phyloP scores from a whole-genome alignment of 2,797 vertebrate genomes.

The Allobates femoralis region DNA sequence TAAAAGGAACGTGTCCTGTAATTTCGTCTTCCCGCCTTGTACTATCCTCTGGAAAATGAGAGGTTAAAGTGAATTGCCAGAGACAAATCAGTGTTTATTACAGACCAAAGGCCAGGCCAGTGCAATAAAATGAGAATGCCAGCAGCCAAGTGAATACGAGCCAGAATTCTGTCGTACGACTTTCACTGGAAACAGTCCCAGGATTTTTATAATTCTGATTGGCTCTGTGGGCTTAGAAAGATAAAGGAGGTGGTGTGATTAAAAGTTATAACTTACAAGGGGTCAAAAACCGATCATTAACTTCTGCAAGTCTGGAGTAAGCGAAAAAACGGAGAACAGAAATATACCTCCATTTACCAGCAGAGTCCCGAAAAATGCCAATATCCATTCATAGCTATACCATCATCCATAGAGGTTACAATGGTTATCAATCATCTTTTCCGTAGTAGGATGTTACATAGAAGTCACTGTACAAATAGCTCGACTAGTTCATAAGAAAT shows the following conservation, averaged over 20 bases:
- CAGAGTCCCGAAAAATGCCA: background rate
- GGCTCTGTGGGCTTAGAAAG: conserved; percentile 37
- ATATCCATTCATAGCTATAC: background rate
- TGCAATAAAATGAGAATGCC: conserved; percentile 69
- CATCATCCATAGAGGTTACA: background rate
- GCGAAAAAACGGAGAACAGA: background rate
- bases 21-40: background rate
- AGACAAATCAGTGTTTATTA: conserved; percentile 69
- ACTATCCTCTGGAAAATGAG: background rate
- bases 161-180: conserved; percentile 67
- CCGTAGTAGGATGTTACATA: background rate
- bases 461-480: background rate
- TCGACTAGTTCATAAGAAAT: background rate
- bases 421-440: background rate
- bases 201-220: conserved; percentile 53
- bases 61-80: conserved; percentile 65
- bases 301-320: conserved; percentile 17
- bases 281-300: conserved; percentile 62
- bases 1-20: background rate
- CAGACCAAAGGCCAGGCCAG: conserved; percentile 70
- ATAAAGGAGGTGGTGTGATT: conserved; percentile 68
- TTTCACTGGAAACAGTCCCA: conserved; percentile 68
- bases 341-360: too few relatives aligned
- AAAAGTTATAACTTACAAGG: conserved; percentile 68
- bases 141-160: conserved; percentile 66